Base-by-base conservation (phyloP, 1,140 invertebrate genomes). In the Parapsyche elsis region DNA sequence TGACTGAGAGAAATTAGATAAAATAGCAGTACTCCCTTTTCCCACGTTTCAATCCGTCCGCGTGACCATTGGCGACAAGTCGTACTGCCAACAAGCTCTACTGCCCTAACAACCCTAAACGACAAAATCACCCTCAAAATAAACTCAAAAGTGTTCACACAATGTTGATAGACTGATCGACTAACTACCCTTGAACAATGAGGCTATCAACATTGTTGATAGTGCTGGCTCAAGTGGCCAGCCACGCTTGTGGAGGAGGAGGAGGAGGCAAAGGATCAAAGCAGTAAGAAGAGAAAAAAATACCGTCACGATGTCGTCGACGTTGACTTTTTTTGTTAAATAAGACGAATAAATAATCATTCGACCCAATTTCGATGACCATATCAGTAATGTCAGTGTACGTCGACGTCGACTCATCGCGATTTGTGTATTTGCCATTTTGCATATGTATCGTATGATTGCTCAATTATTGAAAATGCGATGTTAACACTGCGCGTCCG, bases 1-100 rank as follows among this genome's bases (percentile, higher is more conserved):
- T 67, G 64, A 44, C 21, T 45, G 12, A 19, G 81, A 75, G 81
- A 83, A 83, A 83, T 80, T 83, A 76, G 79, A 83, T 83, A 83
- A 83, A 79, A 83, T 70, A 76, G 45, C 70, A 21, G 38, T 21
- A 21, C 59, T 26, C 21, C 71, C 76, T 57, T 76, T 74, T 78
- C 53, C 71, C 75, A 38, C 49, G 79, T 83, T 83, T 83, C 81
- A 83, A 83, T 80, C 16, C 5, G 73, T 5, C 14, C 71, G 38
- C 45, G 24, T n/a, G 30, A 46, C 16, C 30, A 53, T 14, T 16
- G 49, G 49, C 4, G 49, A 53, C 49, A 53, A 53, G 49, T 5
- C 49, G 49, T 10, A 14, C 49, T 1, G 2, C 2, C 10, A 53
- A 5, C 49, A 10, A 12, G 2, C 49, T 53, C 49, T 53, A 2